Evolutionary conservation across 1,140 invertebrate species (phyloP).

Genomic region (Zaprionus vittiger): DNA sequence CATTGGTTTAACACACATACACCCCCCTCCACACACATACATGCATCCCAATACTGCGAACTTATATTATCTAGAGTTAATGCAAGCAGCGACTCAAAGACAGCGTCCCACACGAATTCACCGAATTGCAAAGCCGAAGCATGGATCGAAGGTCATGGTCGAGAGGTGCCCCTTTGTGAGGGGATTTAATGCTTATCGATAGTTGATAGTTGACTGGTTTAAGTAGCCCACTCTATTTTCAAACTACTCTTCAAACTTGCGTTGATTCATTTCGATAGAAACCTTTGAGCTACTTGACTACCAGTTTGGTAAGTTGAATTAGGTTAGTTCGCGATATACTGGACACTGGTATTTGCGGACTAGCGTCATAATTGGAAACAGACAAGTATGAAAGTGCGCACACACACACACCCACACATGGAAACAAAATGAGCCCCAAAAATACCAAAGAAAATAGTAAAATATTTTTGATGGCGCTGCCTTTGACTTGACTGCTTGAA

Average conservation of each 20-base stretch:
- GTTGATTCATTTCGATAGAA: neutral
- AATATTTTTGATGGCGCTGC: slow-evolving; percentile 41
- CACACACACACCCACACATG: slow-evolving; percentile 19
- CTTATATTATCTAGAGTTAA: slow-evolving; percentile 7
- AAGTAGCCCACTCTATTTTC: neutral
- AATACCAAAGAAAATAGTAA: slow-evolving; percentile 35
- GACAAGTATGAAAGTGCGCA: neutral
- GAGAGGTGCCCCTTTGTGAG: neutral
- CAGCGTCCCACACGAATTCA: slow-evolving; percentile 39
- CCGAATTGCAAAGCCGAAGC: slow-evolving; percentile 3
- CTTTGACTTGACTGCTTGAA: slow-evolving; percentile 55
- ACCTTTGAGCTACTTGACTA: neutral
- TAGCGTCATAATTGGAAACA: neutral
- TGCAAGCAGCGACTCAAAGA: slow-evolving; percentile 52
- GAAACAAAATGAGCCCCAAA: slow-evolving; percentile 70
- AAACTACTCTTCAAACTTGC: neutral
- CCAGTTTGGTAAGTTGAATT: neutral
- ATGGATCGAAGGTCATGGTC: slow-evolving; percentile 1
- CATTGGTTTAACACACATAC: slow-evolving; percentile 8
- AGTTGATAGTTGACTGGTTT: slow-evolving; percentile 17
- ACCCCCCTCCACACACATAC: neutral
- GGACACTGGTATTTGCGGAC: neutral
- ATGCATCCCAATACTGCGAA: slow-evolving; percentile 1
- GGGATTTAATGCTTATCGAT: neutral
- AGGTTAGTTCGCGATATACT: neutral